phyloP scores from a whole-genome alignment of 2,888 invertebrate species.

The Malthinus seriepunctatus region DNA sequence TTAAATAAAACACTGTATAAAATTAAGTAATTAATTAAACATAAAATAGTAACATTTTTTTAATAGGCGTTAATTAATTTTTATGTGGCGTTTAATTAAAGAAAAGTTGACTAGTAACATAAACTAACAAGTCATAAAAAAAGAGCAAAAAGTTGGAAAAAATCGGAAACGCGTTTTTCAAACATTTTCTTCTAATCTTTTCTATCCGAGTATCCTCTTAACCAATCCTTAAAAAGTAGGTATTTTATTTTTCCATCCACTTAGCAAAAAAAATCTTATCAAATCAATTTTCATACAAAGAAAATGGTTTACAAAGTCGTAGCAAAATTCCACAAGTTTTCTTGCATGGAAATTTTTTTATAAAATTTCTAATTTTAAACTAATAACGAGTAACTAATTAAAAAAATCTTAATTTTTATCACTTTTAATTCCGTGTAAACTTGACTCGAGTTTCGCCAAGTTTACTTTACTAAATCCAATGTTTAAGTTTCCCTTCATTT shows the following conservation, averaged over 20 bases:
- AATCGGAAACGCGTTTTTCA: slow-evolving; percentile 3
- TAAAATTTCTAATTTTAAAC: neutral
- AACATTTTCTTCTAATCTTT: neutral
- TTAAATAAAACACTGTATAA: neutral
- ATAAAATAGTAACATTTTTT: neutral
- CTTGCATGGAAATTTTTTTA: neutral
- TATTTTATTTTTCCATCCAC: slow-evolving; percentile 5
- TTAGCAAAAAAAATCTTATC: slow-evolving; percentile 1
- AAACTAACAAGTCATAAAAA: neutral
- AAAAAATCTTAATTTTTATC: neutral
- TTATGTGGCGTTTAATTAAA: neutral
- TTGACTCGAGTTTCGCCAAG: neutral
- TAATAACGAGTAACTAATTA: too few relatives aligned
- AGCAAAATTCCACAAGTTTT: too few relatives aligned
- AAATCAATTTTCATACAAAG: neutral
- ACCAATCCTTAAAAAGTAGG: neutral
- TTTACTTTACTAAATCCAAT: slow-evolving; percentile 2
- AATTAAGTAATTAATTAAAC: neutral
- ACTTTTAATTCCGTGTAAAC: slow-evolving; percentile 1
- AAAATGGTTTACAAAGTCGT: neutral
- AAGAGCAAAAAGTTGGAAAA: slow-evolving; percentile 1
- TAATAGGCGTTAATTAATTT: neutral
- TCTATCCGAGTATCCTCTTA: slow-evolving; percentile 2
- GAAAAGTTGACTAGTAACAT: neutral
- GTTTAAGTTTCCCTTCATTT: slow-evolving; percentile 1